Percentiles rank a stretch among this genome's conserved stretches.
Evolutionary conservation across 2,113 vertebrate genomes (phyloP).

Genomic region (Phycodurus eques): DNA sequence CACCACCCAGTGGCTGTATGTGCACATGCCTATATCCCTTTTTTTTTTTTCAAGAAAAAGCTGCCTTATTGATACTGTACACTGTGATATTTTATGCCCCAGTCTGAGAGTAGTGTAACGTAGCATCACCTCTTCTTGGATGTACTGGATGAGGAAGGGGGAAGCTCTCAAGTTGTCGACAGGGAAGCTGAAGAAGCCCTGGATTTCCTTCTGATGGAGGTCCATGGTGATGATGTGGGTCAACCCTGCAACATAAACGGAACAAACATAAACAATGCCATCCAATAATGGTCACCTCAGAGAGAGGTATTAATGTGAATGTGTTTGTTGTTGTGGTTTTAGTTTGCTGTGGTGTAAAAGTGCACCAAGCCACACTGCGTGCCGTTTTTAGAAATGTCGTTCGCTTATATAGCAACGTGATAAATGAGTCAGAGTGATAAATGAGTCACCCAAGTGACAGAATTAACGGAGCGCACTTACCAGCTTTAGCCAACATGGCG

Average conservation of each 20-base stretch:
- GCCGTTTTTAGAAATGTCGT: neutral
- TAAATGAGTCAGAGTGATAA: too few relatives aligned
- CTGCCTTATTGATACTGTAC: neutral
- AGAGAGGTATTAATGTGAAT: neutral
- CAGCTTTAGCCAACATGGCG: conserved; percentile 93
- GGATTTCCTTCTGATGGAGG: conserved; percentile 97
- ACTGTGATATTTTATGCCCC: too few relatives aligned
- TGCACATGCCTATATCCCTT: too few relatives aligned
- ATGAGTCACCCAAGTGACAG: neutral
- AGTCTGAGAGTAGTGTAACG: neutral
- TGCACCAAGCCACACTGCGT: neutral
- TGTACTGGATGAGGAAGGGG: conserved; percentile 93
- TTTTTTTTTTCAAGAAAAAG: too few relatives aligned
- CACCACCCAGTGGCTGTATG: too few relatives aligned
- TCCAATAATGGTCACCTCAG: neutral
- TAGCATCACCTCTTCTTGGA: conserved; percentile 88
- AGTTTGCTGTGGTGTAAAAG: neutral
- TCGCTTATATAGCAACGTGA: neutral
- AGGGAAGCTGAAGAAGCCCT: conserved; percentile 93
- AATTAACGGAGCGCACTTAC: conserved; percentile 62
- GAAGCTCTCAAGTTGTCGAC: conserved; percentile 93
- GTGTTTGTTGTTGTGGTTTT: neutral
- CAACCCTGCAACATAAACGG: conserved; percentile 75
- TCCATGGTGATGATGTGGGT: conserved; percentile 99
- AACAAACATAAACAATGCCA: neutral